Base-by-base conservation (phyloP, 2,113 vertebrate genomes). In the Desmodus rotundus region DNA sequence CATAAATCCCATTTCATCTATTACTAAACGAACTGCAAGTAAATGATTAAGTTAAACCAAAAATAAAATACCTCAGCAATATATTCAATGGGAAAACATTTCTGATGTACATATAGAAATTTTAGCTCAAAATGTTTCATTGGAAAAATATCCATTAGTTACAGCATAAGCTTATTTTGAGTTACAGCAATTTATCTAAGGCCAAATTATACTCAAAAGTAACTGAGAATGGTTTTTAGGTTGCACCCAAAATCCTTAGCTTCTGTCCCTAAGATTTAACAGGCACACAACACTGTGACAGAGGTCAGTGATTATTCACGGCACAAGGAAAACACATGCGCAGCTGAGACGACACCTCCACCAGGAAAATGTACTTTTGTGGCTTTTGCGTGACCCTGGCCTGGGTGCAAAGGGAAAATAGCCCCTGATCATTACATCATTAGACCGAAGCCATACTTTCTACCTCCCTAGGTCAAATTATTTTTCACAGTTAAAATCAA, bases 1-100 rank as follows among this genome's bases (percentile, higher is more conserved):
- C 96, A 99, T 98, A 98, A 99, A 99, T 89, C 98, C 99, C 98
- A 99, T 98, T 97, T 99, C 99, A 74, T 98, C 98, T 97, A 99
- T 99, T 63, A 98, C 99, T 61, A 99, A 96, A 76, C 99, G 99
- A 96, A 99, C 99, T 99, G 82, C 0, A 63, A 97, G 94, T 81
- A 96, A 96, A 97, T 28, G 96, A 16, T 91, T 54, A 96, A 43
- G 72, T 65, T 68, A 76, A 85, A 91, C 0, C 63, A 58, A 56
- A 83, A 94, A 65, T 56, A 63, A 90, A 81, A 81, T 52, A 67
- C 16, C 74, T 88, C 54, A 56, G 19, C 83, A 87, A 96, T 36
- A 94, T 0, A 93, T 28, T 28, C 20, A 36, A n/a, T 38, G 22
- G 7, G 15, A 36, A 91, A 68, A 56, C 6, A 13, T 28, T 47